Percentiles rank a stretch among this genome's conserved stretches.
Evolutionary conservation across 2,888 invertebrate species (phyloP).

Genomic region (Caenorhabditis sp.): DNA sequence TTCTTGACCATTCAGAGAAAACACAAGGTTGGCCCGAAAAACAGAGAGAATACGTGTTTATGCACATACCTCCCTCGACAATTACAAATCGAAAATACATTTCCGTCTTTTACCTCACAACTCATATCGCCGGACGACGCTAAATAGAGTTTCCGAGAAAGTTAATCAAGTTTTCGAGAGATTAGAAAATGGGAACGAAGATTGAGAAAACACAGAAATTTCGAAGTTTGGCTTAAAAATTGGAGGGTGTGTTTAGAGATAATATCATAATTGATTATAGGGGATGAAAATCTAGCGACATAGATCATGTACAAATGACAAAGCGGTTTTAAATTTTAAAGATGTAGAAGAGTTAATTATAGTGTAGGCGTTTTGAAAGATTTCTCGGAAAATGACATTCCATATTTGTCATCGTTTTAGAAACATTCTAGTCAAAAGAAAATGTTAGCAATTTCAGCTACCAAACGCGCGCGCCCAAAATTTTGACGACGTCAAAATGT

Average conservation of each 20-base stretch:
- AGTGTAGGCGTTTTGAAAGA: no score
- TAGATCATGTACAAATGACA: not conserved
- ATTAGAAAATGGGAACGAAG: constrained; percentile 7
- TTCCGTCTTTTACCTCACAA: constrained; percentile 17
- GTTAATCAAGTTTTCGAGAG: constrained; percentile 16
- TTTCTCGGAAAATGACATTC: no score
- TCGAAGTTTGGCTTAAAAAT: not conserved
- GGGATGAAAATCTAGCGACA: not conserved
- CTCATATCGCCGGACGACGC: constrained; percentile 1
- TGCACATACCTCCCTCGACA: not conserved
- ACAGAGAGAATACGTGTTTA: not conserved
- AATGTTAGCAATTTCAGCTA: not conserved
- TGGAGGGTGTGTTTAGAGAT: not conserved
- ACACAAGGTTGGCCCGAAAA: not conserved
- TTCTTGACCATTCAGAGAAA: not conserved
- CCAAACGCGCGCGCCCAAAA: no score
- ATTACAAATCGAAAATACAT: constrained; percentile 12
- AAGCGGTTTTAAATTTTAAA: not conserved
- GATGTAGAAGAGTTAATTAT: not conserved
- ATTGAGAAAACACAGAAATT: constrained; percentile 2
- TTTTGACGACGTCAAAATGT: not conserved
- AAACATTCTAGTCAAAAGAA: no score
- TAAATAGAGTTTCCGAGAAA: constrained; percentile 28
- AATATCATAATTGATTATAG: constrained; percentile 5
- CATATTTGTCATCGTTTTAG: no score